phyloP scores from a whole-genome alignment of 2,888 invertebrate genomes.

The Alsophila aescularia region DNA sequence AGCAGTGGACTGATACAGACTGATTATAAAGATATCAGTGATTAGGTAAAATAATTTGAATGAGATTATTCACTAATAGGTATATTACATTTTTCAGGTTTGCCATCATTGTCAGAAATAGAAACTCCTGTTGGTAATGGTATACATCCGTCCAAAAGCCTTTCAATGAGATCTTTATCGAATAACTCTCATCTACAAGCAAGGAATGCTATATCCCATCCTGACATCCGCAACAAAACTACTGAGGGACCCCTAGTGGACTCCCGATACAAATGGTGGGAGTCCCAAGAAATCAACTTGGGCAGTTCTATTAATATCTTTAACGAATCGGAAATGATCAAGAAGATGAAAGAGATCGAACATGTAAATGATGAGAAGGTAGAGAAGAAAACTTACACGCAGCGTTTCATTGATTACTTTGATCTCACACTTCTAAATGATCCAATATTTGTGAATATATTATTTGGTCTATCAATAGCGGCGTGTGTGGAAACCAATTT shows the following conservation, averaged over 20 bases:
- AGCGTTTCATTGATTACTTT: slow-evolving; percentile 81
- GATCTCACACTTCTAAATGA: slow-evolving; percentile 87
- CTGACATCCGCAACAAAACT: slow-evolving; percentile 65
- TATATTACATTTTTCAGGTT: slow-evolving; percentile 49
- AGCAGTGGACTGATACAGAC: no score
- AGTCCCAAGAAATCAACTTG: slow-evolving; percentile 83
- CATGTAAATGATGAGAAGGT: slow-evolving; percentile 38
- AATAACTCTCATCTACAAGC: slow-evolving; percentile 58
- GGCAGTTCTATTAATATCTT: slow-evolving; percentile 86
- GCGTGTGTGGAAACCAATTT: slow-evolving; percentile 89
- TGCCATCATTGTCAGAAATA: slow-evolving; percentile 50
- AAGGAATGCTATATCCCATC: slow-evolving; percentile 73
- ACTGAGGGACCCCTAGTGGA: slow-evolving; percentile 55
- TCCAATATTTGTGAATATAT: slow-evolving; percentile 87
- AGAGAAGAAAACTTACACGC: slow-evolving; percentile 48
- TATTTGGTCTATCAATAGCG: slow-evolving; percentile 87
- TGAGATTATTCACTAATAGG: neutral
- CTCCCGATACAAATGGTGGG: slow-evolving; percentile 82
- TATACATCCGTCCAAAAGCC: slow-evolving; percentile 58
- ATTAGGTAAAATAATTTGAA: no score
- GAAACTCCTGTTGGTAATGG: slow-evolving; percentile 49
- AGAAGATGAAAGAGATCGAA: slow-evolving; percentile 49
- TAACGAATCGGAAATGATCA: slow-evolving; percentile 58
- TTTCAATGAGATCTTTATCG: slow-evolving; percentile 70
- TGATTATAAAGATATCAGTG: no score